phyloP scores from a whole-genome alignment of 2,797 vertebrate species.

The Anolis apletophallus region DNA sequence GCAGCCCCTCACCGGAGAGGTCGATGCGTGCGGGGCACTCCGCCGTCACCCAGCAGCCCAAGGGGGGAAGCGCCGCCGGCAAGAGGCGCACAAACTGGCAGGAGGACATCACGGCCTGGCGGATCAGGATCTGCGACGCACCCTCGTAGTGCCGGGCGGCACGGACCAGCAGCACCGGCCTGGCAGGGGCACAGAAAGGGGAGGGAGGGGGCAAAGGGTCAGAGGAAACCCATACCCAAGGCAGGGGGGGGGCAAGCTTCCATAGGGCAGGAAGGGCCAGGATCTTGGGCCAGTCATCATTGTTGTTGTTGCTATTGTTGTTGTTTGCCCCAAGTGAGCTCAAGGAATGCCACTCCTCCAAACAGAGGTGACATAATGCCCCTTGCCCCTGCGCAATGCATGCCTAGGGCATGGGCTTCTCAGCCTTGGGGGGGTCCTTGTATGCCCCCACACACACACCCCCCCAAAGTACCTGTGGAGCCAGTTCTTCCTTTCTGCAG shows the following conservation, averaged over 20 bases:
- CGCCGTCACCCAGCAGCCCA: conserved; percentile 87
- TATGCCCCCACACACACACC: too few species aligned
- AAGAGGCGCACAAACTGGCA: conserved; percentile 82
- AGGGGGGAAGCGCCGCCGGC: conserved; percentile 73
- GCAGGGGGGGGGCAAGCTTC: neutral
- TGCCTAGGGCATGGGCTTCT: neutral
- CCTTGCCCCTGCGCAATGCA: neutral
- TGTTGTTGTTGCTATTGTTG: too few species aligned
- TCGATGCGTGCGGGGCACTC: conserved; percentile 91
- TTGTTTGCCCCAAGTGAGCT: too few species aligned
- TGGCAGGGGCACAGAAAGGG: conserved; percentile 51
- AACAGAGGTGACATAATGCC: too few species aligned
- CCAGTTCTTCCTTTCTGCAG: conserved; percentile 85
- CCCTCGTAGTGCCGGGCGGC: conserved; percentile 95
- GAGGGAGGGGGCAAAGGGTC: too few species aligned
- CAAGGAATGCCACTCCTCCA: too few species aligned
- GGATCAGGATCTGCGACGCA: conserved; percentile 90
- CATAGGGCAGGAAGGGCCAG: too few species aligned
- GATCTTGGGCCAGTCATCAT: too few species aligned
- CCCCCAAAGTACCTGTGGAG: conserved; percentile 83
- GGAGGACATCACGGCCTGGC: conserved; percentile 90
- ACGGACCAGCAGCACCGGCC: conserved; percentile 89
- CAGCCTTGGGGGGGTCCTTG: neutral
- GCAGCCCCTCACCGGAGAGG: conserved; percentile 84
- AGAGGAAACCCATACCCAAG: too few species aligned